Evolutionary conservation across 2,797 vertebrate genomes (phyloP).

Genomic region (Balearica regulorum): DNA sequence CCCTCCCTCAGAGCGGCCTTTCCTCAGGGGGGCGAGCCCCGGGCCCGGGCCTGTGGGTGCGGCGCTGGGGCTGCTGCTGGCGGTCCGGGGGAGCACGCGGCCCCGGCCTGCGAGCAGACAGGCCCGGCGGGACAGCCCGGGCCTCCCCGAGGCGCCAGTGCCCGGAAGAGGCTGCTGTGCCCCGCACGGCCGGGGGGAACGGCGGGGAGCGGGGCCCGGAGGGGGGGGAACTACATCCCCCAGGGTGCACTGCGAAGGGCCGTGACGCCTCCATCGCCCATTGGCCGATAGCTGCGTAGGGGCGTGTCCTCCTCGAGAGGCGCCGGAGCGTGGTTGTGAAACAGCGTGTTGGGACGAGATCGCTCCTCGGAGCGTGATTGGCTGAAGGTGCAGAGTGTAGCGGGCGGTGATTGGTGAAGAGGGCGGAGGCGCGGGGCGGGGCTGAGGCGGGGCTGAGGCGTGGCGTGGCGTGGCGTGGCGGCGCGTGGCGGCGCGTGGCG

Average conservation of each 20-base stretch:
- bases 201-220: too few relatives aligned
- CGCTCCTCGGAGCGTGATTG: background rate
- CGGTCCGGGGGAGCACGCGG: too few relatives aligned
- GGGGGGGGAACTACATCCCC: background rate
- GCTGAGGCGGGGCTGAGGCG: too few relatives aligned
- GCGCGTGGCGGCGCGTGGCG: too few relatives aligned
- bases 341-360: rapidly evolving
- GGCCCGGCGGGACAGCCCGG: background rate
- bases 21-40: background rate
- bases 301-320: rapidly evolving
- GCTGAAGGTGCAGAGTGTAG: rapidly evolving
- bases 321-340: background rate
- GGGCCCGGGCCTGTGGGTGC: background rate
- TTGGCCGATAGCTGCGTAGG: rapidly evolving
- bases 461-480: too few relatives aligned
- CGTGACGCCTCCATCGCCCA: rapidly evolving
- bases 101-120: too few relatives aligned
- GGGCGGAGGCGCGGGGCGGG: too few relatives aligned
- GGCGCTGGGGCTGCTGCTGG: background rate
- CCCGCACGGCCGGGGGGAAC: background rate
- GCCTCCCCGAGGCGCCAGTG: too few relatives aligned
- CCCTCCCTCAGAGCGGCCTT: too few relatives aligned
- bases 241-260: background rate
- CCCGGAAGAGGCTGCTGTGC: background rate
- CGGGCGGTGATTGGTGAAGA: background rate